Conservation (phyloP, 1,140 invertebrate genomes). For the Pseudomyrmex cubaensis region DNA sequence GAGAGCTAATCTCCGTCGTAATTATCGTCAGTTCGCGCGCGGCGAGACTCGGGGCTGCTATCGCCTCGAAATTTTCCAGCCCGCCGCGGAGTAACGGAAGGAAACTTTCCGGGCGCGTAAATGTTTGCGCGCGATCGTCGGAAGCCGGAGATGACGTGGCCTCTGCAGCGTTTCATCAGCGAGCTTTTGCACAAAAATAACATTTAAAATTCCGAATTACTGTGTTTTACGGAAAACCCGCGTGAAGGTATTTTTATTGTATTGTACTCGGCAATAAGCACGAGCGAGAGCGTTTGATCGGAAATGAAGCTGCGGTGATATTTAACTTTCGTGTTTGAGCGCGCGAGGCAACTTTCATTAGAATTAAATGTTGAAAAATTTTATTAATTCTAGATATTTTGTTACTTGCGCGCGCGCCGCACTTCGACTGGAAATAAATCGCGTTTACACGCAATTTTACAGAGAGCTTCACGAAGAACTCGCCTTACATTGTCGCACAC, state of each 20-base stretch:
- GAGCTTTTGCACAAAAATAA: background rate
- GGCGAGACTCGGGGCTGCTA: constrained; percentile 25
- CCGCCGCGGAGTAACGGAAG: constrained; percentile 2
- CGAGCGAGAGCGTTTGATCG: too few species aligned
- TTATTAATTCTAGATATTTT: background rate
- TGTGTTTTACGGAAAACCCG: background rate
- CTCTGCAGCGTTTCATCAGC: constrained; percentile 1
- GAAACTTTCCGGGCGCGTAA: constrained; percentile 31
- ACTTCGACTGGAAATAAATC: background rate
- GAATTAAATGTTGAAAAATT: background rate
- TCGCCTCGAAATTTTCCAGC: constrained; percentile 40
- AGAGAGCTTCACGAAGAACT: background rate
- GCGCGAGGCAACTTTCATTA: background rate
- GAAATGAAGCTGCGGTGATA: background rate
- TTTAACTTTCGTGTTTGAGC: background rate
- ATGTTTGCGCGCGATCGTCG: constrained; percentile 36
- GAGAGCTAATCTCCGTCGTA: constrained; percentile 66
- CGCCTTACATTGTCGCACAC: constrained; percentile 40
- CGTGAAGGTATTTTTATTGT: background rate
- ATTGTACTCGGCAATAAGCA: background rate
- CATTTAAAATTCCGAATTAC: background rate
- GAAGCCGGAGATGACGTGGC: constrained; percentile 1
- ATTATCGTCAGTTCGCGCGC: constrained; percentile 53
- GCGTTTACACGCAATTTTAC: too few species aligned
- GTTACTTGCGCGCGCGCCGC: background rate